Conservation (phyloP, 1,140 invertebrate genomes). For the Musca vetustissima region DNA sequence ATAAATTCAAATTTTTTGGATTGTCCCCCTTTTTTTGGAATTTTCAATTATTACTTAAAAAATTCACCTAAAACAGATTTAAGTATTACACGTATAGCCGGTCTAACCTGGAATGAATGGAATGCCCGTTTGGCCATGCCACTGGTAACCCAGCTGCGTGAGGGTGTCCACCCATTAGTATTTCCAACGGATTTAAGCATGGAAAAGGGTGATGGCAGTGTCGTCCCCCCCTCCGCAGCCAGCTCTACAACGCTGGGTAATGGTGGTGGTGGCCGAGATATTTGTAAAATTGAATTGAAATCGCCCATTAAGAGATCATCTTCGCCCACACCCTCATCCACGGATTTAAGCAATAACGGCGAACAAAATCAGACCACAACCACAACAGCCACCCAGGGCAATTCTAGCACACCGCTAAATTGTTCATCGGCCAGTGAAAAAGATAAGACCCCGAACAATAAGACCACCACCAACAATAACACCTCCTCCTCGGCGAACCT, state of each 20-base stretch:
- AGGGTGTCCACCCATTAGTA: constrained; percentile 49
- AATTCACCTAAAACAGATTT: constrained; percentile 58
- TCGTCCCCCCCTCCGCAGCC: background rate
- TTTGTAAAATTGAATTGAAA: constrained; percentile 20
- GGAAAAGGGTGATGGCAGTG: constrained; percentile 11
- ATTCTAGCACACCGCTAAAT: constrained; percentile 17
- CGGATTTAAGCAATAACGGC: constrained; percentile 7
- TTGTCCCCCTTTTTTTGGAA: no score
- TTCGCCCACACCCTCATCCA: constrained; percentile 9
- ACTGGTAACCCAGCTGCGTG: constrained; percentile 57
- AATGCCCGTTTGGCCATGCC: constrained; percentile 62
- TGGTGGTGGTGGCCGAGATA: background rate
- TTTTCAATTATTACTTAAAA: no score
- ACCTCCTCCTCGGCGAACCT: no score
- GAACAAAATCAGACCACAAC: no score
- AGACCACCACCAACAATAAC: background rate
- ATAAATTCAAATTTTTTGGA: no score
- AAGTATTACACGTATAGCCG: constrained; percentile 67
- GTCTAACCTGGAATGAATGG: constrained; percentile 69
- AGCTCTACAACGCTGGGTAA: no score
- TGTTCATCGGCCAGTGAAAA: constrained; percentile 18
- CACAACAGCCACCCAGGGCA: background rate
- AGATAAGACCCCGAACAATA: constrained; percentile 25
- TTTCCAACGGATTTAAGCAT: constrained; percentile 52
- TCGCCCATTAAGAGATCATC: constrained; percentile 16